A percentile compares a stretch with the other conserved stretches of the same genome.
Evolutionary conservation across 2,888 invertebrate species (phyloP).

Genomic region (Pristionchus exspectatus): DNA sequence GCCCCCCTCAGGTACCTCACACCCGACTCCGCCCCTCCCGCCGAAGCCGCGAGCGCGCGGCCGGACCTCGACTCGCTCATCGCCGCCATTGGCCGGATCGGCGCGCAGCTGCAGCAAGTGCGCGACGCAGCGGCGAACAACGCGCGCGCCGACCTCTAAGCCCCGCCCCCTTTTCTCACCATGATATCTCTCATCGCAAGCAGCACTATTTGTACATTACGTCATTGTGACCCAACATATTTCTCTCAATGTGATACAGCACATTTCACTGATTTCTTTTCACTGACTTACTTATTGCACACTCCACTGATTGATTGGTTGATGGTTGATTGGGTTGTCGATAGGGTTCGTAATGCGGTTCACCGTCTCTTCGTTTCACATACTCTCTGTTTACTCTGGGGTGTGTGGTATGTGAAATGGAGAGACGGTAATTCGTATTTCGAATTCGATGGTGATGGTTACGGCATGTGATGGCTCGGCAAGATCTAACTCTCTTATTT

Average conservation of each 20-base stretch:
- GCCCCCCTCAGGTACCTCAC: constrained; percentile 35
- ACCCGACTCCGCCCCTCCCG: neutral
- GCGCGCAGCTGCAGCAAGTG: constrained; percentile 52
- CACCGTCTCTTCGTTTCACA: neutral
- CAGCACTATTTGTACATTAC: constrained; percentile 35
- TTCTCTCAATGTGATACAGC: constrained; percentile 23
- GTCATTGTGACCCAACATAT: constrained; percentile 29
- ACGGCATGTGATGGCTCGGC: neutral
- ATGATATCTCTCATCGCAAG: neutral
- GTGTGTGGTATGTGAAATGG: too few species aligned
- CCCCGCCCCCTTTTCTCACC: neutral
- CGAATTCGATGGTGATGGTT: neutral
- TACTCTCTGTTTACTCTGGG: too few species aligned
- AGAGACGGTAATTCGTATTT: neutral
- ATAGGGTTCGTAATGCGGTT: neutral
- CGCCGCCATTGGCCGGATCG: constrained; percentile 15
- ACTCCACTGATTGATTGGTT: neutral
- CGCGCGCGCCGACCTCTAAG: constrained; percentile 3
- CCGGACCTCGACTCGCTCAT: constrained; percentile 52
- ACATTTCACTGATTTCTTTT: neutral
- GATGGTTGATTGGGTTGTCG: neutral
- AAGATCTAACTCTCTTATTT: neutral
- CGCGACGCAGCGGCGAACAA: constrained; percentile 30
- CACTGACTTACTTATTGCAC: neutral
- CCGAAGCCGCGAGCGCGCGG: neutral